These are phyloP conservation scores for Plutella xylostella DNA, from an alignment of 2,888 invertebrate genomes.

Conservation along the genomic window DNA sequence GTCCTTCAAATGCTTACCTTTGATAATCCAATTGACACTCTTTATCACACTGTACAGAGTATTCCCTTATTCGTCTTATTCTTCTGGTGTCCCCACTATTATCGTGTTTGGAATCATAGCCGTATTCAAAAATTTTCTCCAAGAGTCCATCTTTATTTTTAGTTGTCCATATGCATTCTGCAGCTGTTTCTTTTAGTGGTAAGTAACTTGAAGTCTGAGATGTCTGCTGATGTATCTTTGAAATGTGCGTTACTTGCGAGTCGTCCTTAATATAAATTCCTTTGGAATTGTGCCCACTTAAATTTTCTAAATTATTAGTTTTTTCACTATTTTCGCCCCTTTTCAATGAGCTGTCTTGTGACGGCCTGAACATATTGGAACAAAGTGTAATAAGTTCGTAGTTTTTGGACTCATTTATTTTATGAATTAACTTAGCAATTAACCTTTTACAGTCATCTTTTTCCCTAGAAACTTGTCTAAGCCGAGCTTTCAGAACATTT, in stretches of 20 bases:
- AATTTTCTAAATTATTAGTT: too few species aligned
- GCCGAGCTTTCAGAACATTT: constrained; percentile 35
- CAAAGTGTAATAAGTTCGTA: constrained; percentile 42
- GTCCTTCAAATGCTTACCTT: constrained; percentile 31
- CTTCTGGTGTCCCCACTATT: constrained; percentile 43
- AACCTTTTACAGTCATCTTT: constrained; percentile 42
- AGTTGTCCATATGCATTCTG: constrained; percentile 51
- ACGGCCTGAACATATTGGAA: too few species aligned
- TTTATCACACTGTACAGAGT: constrained; percentile 54
- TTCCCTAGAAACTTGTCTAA: constrained; percentile 37
- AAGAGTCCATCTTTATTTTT: constrained; percentile 55
- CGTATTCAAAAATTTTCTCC: constrained; percentile 52
- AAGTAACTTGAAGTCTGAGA: too few species aligned
- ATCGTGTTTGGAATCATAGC: constrained; percentile 35
- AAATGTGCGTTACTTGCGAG: too few species aligned
- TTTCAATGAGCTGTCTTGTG: too few species aligned
- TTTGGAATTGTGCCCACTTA: too few species aligned
- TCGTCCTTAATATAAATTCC: too few species aligned
- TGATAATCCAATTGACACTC: constrained; percentile 47
- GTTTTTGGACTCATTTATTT: constrained; percentile 42
- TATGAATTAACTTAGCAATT: constrained; percentile 36
- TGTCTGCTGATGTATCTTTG: too few species aligned
- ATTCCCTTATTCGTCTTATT: constrained; percentile 37
- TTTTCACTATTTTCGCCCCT: too few species aligned
- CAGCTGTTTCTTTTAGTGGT: too few species aligned